These are phyloP conservation scores for Heliconius congener DNA, from an alignment of 1,140 invertebrate genomes.

Conservation along the genomic window DNA sequence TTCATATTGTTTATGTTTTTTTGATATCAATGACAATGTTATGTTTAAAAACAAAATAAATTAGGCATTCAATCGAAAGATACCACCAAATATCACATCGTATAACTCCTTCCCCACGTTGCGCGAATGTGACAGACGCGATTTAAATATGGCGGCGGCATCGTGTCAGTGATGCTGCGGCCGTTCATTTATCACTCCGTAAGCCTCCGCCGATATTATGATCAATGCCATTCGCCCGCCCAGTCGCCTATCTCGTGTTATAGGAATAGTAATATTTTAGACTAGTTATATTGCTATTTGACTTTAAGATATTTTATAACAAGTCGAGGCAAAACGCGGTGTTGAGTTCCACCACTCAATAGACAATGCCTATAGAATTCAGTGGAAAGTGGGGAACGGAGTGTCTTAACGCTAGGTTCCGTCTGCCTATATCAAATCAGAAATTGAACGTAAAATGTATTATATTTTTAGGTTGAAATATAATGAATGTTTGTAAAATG, in stretches of 20 bases:
- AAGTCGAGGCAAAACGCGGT: too few relatives aligned
- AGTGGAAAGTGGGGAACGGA: too few relatives aligned
- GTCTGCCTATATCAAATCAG: too few relatives aligned
- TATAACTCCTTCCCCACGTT: conserved; percentile 35
- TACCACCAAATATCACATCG: conserved; percentile 12
- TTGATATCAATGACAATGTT: too few relatives aligned
- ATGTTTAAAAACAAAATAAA: conserved; percentile 10
- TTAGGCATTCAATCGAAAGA: background rate
- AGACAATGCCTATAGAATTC: too few relatives aligned
- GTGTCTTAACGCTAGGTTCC: too few relatives aligned
- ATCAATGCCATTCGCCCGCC: conserved; percentile 75
- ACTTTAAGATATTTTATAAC: background rate
- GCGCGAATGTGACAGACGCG: conserved; percentile 71
- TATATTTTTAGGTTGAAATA: too few relatives aligned
- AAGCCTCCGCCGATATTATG: conserved; percentile 80
- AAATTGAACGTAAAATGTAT: too few relatives aligned
- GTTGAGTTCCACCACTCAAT: too few relatives aligned
- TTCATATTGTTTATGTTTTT: too few relatives aligned
- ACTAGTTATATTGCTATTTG: conserved; percentile 9
- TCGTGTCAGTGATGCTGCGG: conserved; percentile 68
- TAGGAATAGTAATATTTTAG: conserved; percentile 25
- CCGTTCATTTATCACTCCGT: conserved; percentile 77
- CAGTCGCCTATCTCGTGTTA: conserved; percentile 49
- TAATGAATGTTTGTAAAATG: too few relatives aligned
- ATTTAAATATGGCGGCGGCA: conserved; percentile 76